Evolutionary conservation across 2,797 vertebrate genomes (phyloP), one percentile per base, ranked within the genome.

Genomic region (Limosa lapponica): DNA sequence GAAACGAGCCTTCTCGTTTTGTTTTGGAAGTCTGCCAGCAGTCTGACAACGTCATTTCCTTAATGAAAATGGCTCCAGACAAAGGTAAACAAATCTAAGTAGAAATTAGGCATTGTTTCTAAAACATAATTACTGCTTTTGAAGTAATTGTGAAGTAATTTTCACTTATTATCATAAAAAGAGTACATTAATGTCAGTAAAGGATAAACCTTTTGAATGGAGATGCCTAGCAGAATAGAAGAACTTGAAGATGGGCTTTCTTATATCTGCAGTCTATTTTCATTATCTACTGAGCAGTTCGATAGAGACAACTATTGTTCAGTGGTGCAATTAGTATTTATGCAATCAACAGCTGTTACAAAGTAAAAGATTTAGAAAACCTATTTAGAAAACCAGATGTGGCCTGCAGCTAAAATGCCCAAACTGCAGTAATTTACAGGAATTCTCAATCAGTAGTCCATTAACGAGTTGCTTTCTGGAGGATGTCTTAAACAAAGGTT

Each of bases 121-220:
- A 84, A 90, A 91, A 74, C 30, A 39, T 79, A 96, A 95, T 93
- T 93, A 62, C 77, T 91, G 70, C 73, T 89, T 97, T 95, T 95
- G 81, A 90, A 93, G 78, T 61, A 92, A 87, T 74, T n/a, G 9
- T 70, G 52, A 88, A 91, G 69, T 86, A 81, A 83, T 96, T 94
- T 95, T 92, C 49, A 78, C 61, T 79, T 82, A 82, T 51, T 91
- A 55, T 83, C 52, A 52, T 90, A 24, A 73, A 87, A 86, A 78
- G 52, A 46, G 49, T 37, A 6, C 44, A 41, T 90, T 74, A 64
- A 74, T 59, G 34, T 81, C 88, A 78, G 75, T 57, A 64, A 87
- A 77, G 58, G 24, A 73, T 73, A 77, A 91, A 86, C 44, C 34
- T 90, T 81, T 78, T 62, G 44, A 72, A 88, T 78, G 23, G 57